phyloP scores from a whole-genome alignment of 1,140 invertebrate genomes.

The Latrodectus geometricus region DNA sequence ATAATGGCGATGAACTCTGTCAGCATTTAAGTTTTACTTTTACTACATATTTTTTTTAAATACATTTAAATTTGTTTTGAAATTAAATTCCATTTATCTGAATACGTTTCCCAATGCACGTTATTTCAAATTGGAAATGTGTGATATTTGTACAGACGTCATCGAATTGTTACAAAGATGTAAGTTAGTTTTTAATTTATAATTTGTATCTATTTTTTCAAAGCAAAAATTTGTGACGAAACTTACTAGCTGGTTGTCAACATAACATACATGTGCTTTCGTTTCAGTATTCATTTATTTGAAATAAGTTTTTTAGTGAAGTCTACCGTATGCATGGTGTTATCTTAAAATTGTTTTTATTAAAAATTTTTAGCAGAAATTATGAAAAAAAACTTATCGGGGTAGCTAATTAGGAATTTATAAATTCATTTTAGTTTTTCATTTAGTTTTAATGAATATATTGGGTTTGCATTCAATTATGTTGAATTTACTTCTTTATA shows the following conservation, averaged over 20 bases:
- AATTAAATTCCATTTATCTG: constrained; percentile 21
- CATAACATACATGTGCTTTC: background rate
- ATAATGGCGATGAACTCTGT: constrained; percentile 55
- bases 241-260: background rate
- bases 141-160: constrained; percentile 69
- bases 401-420: no score
- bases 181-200: constrained; percentile 64
- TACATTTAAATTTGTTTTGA: constrained; percentile 23
- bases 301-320: constrained; percentile 11
- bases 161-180: constrained; percentile 67
- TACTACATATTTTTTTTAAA: constrained; percentile 25
- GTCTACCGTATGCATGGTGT: background rate
- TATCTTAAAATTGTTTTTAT: constrained; percentile 12
- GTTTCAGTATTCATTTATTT: constrained; percentile 9
- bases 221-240: background rate
- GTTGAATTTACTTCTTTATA: no score
- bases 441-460: no score
- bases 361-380: background rate
- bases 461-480: no score
- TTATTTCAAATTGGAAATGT: constrained; percentile 65
- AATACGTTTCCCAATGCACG: constrained; percentile 55
- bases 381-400: no score
- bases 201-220: background rate
- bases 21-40: constrained; percentile 52
- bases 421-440: no score